Base-by-base conservation (phyloP, 2,797 vertebrate species). In the Phrynocephalus vlangalii region DNA sequence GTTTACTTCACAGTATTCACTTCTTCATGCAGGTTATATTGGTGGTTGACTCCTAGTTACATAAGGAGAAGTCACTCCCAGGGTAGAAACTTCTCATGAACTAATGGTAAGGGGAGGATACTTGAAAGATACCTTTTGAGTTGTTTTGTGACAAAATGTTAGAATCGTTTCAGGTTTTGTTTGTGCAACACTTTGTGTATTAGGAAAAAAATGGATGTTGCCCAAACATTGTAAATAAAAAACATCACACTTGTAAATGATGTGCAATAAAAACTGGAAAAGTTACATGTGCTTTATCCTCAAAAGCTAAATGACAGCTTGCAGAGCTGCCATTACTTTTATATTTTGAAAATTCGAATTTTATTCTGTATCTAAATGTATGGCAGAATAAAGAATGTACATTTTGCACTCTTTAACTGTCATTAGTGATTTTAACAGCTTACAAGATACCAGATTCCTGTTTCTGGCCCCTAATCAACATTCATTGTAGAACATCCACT, bases 261-360 rank as follows among this genome's bases (percentile, higher is more conserved):
- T 92, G 94, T 95, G 93, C 96, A 95, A 91, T 96, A 95, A 96
- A 92, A 94, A 91, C 93, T 96, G 96, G 95, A 95, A 92, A 91
- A 89, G 70, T 83, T 91, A 86, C 91, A 88, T 90, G 90, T 91
- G 92, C 93, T 94, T 94, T 92, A 91, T 94, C 91, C 91, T 95
- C 88, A 85, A 88, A 84, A 89, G 88, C 90, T 86, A 84, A 70
- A 87, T 75, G 94, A 91, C 88, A 87, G 92, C 90, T 91, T 79
- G 90, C 79, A 86, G 75, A 76, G 91, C 92, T 94, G 91, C 90
- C 83, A 79, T 81, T 92, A 94, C 87, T 94, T 93, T 91, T 93
- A 79, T 95, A 95, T 78, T 89, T 92, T 91, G 91, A 94, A 92
- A 91, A 83, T 88, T 92, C 84, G 90, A 88, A 79, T 92, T 92